Conservation (phyloP, 2,888 invertebrate genomes). For the Eupithecia pulchellata region DNA sequence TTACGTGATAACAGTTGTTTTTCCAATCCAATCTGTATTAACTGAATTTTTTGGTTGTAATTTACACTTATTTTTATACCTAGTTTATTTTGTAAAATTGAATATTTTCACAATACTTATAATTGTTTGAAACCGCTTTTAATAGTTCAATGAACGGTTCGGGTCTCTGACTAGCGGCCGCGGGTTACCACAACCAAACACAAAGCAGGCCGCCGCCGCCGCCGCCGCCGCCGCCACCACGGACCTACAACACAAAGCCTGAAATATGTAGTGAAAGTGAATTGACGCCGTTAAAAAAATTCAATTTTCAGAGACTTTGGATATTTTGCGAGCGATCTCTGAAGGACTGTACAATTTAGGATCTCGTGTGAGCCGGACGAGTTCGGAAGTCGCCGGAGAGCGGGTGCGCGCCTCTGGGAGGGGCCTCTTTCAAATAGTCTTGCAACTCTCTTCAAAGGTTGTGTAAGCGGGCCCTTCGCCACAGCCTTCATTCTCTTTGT, state of each 20-base stretch:
- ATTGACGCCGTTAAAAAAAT: conserved; percentile 56
- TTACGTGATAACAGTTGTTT: too few relatives aligned
- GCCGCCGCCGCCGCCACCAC: conserved; percentile 28
- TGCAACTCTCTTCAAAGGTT: background rate
- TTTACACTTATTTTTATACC: too few relatives aligned
- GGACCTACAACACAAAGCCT: conserved; percentile 42
- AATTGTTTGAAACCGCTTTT: background rate
- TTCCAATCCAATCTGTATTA: too few relatives aligned
- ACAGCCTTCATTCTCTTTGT: too few relatives aligned
- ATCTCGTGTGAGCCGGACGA: conserved; percentile 49
- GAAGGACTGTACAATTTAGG: conserved; percentile 49
- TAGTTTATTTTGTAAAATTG: too few relatives aligned
- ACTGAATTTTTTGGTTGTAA: too few relatives aligned
- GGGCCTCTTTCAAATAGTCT: background rate
- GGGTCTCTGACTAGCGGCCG: background rate
- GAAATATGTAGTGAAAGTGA: conserved; percentile 50
- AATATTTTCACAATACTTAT: too few relatives aligned
- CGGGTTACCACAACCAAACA: too few relatives aligned
- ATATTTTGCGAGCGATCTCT: conserved; percentile 45
- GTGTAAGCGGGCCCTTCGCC: conserved; percentile 4
- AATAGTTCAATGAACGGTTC: background rate
- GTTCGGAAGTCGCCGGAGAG: conserved; percentile 56
- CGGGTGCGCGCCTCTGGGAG: conserved; percentile 37
- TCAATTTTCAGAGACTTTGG: conserved; percentile 48
- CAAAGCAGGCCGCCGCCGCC: too few relatives aligned